Evolutionary conservation across 2,797 vertebrate genomes (phyloP), one percentile per base, ranked within the genome.

Genomic region (Pseudochromis fuscus): DNA sequence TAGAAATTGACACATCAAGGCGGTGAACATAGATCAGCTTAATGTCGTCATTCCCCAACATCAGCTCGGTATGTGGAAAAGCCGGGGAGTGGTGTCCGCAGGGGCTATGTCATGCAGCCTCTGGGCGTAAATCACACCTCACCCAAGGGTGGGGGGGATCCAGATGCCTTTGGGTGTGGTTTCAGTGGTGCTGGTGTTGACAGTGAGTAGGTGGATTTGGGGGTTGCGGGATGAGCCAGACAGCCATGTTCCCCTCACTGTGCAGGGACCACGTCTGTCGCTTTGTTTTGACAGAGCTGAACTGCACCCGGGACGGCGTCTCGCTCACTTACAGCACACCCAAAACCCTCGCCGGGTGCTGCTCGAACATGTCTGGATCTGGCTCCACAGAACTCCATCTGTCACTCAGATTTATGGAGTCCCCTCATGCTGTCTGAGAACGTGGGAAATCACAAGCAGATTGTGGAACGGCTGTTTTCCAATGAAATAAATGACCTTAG

Each of bases 141-240:
- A 55, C 52, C 7, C 53, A n/a, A 38, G 50, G 27, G 30, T 16
- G 25, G 16, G 15, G 15, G 13, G 56, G 40, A 56, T 81, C 71
- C 80, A 87, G 52, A 83, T 72, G 79, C n/a, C 23, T 50, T 51
- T 77, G 79, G 84, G 82, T 67, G 86, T 75, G 85, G 81, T 61
- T 24, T 45, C 72, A 40, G 55, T 33, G 72, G 60, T 25, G 61
- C 30, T 31, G 55, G 31, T 60, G 83, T 55, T 75, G 67, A 81
- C 81, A 67, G 25, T 31, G 68, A 55, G 31, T 59, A 10, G 67
- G 63, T 66, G 65, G 37, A 16, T 33, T 7, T 12, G 23, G 66
- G 16, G 61, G 30, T 31, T 72, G 57, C 50, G 23, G 49, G 65
- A 73, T 65, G 33, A 57, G 46, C 61, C 74, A 70, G 67, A 30